Percentiles rank a stretch among this genome's conserved stretches.
These are phyloP conservation scores for Xerus inauris DNA, from an alignment of 2,113 vertebrate species.

Conservation along the genomic window DNA sequence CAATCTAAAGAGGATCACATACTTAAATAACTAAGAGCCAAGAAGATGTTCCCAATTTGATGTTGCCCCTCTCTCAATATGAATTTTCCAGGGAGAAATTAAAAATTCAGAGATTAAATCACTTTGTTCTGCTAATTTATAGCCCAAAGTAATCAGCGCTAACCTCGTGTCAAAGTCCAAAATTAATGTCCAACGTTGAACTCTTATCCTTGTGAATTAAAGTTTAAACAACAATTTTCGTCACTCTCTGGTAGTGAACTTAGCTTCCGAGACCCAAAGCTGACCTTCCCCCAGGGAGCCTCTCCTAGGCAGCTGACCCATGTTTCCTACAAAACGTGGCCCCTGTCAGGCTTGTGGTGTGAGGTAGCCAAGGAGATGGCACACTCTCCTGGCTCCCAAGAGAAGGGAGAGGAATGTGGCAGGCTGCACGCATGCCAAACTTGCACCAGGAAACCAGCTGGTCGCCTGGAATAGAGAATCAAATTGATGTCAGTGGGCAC, in stretches of 20 bases:
- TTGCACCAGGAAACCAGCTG: slow-evolving; percentile 27
- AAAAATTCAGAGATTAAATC: slow-evolving; percentile 37
- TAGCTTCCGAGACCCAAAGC: slow-evolving; percentile 22
- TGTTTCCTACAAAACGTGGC: neutral
- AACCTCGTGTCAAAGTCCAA: slow-evolving; percentile 53
- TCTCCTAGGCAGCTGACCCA: neutral
- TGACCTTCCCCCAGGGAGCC: neutral
- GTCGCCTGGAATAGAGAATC: neutral
- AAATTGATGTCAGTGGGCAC: neutral
- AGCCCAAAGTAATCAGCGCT: slow-evolving; percentile 24
- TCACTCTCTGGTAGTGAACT: slow-evolving; percentile 36
- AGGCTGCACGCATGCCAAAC: neutral
- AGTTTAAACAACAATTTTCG: slow-evolving; percentile 57
- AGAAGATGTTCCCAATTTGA: slow-evolving; percentile 22
- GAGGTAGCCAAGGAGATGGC: neutral
- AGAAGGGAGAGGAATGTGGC: neutral
- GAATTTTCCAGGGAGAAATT: slow-evolving; percentile 33
- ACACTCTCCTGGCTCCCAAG: neutral
- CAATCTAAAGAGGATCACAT: neutral
- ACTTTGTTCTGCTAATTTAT: slow-evolving; percentile 24
- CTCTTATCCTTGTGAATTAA: neutral
- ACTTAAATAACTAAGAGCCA: slow-evolving; percentile 44
- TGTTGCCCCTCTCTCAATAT: neutral
- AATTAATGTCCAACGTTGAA: neutral
- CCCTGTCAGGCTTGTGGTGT: neutral